Percentiles rank a stretch among this genome's conserved stretches.
These are phyloP conservation scores for Melanotaenia boesemani DNA, from an alignment of 2,797 vertebrate genomes.

Conservation along the genomic window DNA sequence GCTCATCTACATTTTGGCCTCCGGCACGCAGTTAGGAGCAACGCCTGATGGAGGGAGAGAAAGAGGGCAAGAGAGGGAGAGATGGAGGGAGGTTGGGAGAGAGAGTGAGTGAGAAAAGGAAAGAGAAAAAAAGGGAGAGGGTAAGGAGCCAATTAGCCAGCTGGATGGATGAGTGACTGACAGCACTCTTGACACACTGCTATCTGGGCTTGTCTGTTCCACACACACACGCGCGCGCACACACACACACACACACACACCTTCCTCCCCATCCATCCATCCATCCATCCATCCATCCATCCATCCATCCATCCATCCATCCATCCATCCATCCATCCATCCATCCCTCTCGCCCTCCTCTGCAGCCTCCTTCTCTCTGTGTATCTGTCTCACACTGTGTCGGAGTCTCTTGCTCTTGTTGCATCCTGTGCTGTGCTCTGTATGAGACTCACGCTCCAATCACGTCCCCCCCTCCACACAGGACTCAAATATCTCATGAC, in stretches of 20 bases:
- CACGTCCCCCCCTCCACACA: slow-evolving; percentile 24
- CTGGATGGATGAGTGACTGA: slow-evolving; percentile 99
- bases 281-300: too few species aligned
- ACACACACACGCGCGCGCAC: slow-evolving; percentile 34
- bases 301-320: slow-evolving; percentile 63
- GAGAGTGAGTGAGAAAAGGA: slow-evolving; percentile 21
- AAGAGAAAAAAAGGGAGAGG: slow-evolving; percentile 56
- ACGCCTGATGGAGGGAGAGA: slow-evolving; percentile 95
- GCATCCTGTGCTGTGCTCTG: slow-evolving; percentile 44
- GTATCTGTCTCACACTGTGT: slow-evolving; percentile 54
- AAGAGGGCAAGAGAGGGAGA: slow-evolving; percentile 54
- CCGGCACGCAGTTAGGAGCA: slow-evolving; percentile 99
- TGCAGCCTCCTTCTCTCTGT: slow-evolving; percentile 47
- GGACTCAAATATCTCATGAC: slow-evolving; percentile 52
- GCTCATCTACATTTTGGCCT: slow-evolving; percentile 99
- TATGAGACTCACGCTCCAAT: slow-evolving; percentile 47
- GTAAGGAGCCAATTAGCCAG: slow-evolving; percentile 99
- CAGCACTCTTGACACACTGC: slow-evolving; percentile 91
- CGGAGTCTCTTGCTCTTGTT: slow-evolving; percentile 61
- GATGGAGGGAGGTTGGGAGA: slow-evolving; percentile 39
- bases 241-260: slow-evolving; percentile 40
- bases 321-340: slow-evolving; percentile 18
- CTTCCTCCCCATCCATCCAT: not conserved
- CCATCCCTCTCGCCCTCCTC: slow-evolving; percentile 30
- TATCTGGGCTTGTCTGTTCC: slow-evolving; percentile 88